phyloP scores from a whole-genome alignment of 2,113 vertebrate genomes.

The Poeciliopsis prolifica region DNA sequence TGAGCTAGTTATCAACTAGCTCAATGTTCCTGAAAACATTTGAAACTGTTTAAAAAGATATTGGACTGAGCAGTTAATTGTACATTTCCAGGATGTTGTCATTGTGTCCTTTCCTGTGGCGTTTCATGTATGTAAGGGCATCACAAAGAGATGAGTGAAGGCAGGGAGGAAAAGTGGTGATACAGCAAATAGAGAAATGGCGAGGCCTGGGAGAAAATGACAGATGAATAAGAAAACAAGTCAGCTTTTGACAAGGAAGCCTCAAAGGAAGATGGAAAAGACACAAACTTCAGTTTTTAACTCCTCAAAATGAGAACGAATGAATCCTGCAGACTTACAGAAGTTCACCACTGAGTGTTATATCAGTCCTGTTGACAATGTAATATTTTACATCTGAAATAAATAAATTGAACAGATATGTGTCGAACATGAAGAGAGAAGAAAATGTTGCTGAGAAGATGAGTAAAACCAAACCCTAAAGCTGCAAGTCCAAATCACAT shows the following conservation, averaged over 20 bases:
- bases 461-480: not conserved
- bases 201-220: not conserved
- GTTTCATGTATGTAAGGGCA: not conserved
- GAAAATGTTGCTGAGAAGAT: not conserved
- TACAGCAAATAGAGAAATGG: conserved; percentile 9
- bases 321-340: not conserved
- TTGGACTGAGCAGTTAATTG: not conserved
- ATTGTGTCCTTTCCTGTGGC: not conserved
- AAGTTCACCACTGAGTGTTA: conserved; percentile 14
- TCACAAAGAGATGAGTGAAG: not conserved
- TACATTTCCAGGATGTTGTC: not conserved
- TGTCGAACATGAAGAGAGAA: not conserved
- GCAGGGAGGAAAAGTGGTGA: conserved; percentile 20
- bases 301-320: not conserved
- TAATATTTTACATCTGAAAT: not conserved
- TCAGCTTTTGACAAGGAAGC: not conserved
- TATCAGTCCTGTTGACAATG: not conserved
- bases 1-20: not conserved
- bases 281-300: too few relatives aligned
- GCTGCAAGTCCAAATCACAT: conserved; percentile 1
- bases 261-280: too few relatives aligned
- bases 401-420: not conserved
- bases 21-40: not conserved
- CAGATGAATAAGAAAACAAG: conserved; percentile 34
- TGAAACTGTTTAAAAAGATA: not conserved